Conservation (phyloP, 2,113 vertebrate genomes). For the Taurulus bubalis region DNA sequence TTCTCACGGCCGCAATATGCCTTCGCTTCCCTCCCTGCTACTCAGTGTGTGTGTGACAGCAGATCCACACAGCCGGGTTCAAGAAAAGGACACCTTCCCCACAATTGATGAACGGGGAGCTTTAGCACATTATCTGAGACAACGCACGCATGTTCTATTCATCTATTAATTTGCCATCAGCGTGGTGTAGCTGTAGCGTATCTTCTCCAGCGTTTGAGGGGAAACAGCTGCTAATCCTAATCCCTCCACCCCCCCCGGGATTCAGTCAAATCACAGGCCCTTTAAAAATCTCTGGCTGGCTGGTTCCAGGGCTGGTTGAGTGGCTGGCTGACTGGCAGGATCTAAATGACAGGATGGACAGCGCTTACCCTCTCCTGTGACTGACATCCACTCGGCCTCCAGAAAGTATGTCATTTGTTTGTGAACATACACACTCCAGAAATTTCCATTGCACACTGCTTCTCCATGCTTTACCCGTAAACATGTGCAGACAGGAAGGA, state of each 20-base stretch:
- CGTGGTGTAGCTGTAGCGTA: constrained; percentile 70
- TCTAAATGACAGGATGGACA: constrained; percentile 69
- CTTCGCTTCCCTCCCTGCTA: constrained; percentile 57
- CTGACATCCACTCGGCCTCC: constrained; percentile 60
- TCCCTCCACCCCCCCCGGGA: constrained; percentile 71
- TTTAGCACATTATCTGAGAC: constrained; percentile 80
- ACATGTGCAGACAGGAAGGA: no score
- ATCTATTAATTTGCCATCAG: constrained; percentile 83
- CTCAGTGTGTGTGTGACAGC: constrained; percentile 59
- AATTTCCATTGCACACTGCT: constrained; percentile 30
- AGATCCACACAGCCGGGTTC: constrained; percentile 74
- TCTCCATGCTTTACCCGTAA: no score
- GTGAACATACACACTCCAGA: constrained; percentile 48
- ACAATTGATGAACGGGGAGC: constrained; percentile 76
- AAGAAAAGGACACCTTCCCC: constrained; percentile 81
- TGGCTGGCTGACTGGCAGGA: constrained; percentile 76
- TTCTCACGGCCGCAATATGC: constrained; percentile 80
- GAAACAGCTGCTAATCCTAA: constrained; percentile 84
- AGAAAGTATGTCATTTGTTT: constrained; percentile 72
- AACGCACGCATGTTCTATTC: constrained; percentile 74
- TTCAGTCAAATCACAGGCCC: constrained; percentile 80
- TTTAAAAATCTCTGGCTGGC: constrained; percentile 79
- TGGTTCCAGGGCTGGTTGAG: constrained; percentile 71
- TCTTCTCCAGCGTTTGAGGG: constrained; percentile 80
- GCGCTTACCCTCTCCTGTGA: constrained; percentile 60